Base-by-base conservation (phyloP, 2,888 invertebrate genomes). In the Saturnia pavonia region DNA sequence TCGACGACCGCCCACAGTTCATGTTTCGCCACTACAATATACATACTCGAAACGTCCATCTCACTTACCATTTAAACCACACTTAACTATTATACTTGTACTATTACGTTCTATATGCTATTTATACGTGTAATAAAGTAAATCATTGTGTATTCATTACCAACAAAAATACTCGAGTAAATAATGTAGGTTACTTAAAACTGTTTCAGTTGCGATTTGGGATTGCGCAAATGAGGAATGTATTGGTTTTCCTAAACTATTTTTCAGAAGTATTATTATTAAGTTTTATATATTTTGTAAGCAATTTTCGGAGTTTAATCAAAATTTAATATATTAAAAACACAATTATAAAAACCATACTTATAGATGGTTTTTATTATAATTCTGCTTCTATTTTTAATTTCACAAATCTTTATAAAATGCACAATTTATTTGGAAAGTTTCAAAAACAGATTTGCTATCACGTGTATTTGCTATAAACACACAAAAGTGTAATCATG, bases 1-100 rank as follows among this genome's bases (percentile, higher is more conserved):
- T 91, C 92, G 92, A 88, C 90, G 93, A 91, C 92, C 92, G 92
- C 84, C 77, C 85, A 83, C 86, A 84, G 87, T 83, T 85, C 82
- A 85, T 83, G 87, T 82, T 87, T 84, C 85, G 86, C 86, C 84
- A 86, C 87, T 86, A 88, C 85, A 84, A 84, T 84, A 81, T 82
- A 87, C 88, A 84, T 82, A 82, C 80, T 81, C 82, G 79, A 82
- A 85, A 87, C 87, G 82, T 81, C 83, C 83, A 80, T 78, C 80
- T 83, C 79, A 83, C 83, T 85, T 82, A 85, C 83, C 84, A 83
- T 85, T 76, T 77, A 76, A 76, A 48, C 54, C 68, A 68, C 51
- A 60, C 63, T 63, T 68, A 51, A 71, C 42, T 42, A 68, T 68
- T 68, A 63, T 68, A 40, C 42, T 66, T 67, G 43, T 42, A 22